Percentiles rank a stretch among this genome's conserved stretches.
Evolutionary conservation across 2,888 invertebrate genomes (phyloP).

Genomic region (Sepioteuthis lessoniana): DNA sequence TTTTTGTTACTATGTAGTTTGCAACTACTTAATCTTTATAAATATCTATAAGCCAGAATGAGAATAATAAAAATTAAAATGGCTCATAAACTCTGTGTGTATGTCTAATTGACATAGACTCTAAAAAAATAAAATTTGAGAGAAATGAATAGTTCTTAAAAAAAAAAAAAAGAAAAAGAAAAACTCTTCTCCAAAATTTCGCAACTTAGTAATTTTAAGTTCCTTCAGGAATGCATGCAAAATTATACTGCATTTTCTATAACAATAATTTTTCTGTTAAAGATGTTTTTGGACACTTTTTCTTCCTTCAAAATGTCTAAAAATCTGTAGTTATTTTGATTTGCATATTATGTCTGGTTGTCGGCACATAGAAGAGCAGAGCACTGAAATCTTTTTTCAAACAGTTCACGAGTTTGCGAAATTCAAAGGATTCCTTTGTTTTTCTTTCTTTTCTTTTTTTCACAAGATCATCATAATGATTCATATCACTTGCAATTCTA

Average conservation of each 20-base stretch:
- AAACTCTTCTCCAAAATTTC: neutral
- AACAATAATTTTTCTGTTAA: neutral
- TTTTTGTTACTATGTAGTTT: constrained; percentile 21
- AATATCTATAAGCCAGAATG: constrained; percentile 33
- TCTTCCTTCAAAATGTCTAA: neutral
- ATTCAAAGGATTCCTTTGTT: neutral
- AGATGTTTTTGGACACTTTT: neutral
- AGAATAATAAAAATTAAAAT: neutral
- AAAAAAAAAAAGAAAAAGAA: no score
- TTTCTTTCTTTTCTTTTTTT: neutral
- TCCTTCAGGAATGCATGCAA: neutral
- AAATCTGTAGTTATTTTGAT: neutral
- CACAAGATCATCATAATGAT: neutral
- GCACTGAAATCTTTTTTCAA: neutral
- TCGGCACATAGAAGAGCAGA: neutral
- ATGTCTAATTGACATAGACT: neutral
- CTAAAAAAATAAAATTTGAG: neutral
- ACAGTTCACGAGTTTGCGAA: neutral
- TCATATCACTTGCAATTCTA: constrained; percentile 2
- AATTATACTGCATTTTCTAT: constrained; percentile 15
- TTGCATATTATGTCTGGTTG: neutral
- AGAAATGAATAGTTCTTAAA: neutral
- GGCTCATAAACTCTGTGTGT: neutral
- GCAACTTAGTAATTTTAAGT: neutral
- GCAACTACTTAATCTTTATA: neutral